These are phyloP conservation scores for Synanthedon andrenaeformis DNA, from an alignment of 2,888 invertebrate species.

Conservation along the genomic window DNA sequence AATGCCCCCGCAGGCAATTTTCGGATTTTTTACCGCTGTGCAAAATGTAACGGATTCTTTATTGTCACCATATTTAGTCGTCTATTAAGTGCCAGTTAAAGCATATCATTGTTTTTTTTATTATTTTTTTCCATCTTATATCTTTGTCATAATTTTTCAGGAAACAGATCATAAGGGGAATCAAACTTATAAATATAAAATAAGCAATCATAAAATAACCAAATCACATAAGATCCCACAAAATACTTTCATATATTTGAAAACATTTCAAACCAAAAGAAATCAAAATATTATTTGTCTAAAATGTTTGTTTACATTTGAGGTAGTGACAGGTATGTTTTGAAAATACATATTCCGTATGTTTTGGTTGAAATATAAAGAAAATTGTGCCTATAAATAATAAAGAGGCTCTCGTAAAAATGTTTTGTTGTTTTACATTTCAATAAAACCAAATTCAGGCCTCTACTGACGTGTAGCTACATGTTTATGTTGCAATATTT, in stretches of 20 bases:
- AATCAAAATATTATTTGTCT: background rate
- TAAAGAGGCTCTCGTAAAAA: slow-evolving; percentile 3
- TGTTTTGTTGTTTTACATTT: slow-evolving; percentile 6
- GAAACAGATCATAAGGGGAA: too few relatives aligned
- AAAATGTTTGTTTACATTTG: background rate
- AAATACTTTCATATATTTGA: too few relatives aligned
- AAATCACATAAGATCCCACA: too few relatives aligned
- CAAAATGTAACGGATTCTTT: slow-evolving; percentile 35
- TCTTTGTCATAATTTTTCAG: too few relatives aligned
- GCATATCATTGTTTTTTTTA: too few relatives aligned
- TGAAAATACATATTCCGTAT: too few relatives aligned
- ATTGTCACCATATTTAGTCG: slow-evolving; percentile 14
- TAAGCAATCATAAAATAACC: too few relatives aligned
- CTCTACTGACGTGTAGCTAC: slow-evolving; percentile 6
- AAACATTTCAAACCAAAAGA: too few relatives aligned
- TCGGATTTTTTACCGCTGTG: slow-evolving; percentile 28
- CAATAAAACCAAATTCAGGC: slow-evolving; percentile 17
- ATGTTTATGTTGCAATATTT: slow-evolving; percentile 8
- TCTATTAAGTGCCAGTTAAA: slow-evolving; percentile 12
- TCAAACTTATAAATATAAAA: too few relatives aligned
- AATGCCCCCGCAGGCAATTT: slow-evolving; percentile 38
- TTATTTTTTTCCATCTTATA: too few relatives aligned
- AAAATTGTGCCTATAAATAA: background rate
- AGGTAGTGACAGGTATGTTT: too few relatives aligned
- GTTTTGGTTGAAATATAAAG: too few relatives aligned